Conservation (phyloP, 92 coral and sea anemone genomes). For the Pocillopora grandis region DNA sequence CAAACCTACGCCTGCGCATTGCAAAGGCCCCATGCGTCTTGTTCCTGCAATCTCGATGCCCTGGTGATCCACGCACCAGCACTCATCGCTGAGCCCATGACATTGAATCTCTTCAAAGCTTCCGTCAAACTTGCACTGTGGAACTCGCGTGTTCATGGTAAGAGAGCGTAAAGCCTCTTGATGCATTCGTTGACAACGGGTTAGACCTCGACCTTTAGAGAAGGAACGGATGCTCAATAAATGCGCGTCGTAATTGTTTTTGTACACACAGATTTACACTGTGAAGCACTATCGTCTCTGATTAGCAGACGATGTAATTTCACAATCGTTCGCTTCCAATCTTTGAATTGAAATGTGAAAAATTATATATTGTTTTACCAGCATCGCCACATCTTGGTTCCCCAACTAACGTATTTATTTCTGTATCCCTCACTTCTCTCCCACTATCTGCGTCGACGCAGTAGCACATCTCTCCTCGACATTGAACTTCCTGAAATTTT, state of each 20-base stretch:
- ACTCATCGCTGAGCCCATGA: constrained; percentile 60
- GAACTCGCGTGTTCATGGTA: constrained; percentile 40
- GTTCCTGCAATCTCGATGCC: constrained; percentile 74
- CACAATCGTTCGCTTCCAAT: no score
- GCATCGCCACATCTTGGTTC: constrained; percentile 63
- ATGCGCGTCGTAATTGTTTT: background rate
- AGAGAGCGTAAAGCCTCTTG: constrained; percentile 54
- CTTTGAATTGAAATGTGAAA: no score
- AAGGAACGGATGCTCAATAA: background rate
- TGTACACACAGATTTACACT: no score
- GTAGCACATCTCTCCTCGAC: constrained; percentile 61
- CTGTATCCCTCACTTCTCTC: constrained; percentile 48
- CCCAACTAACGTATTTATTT: constrained; percentile 48
- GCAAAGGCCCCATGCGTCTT: constrained; percentile 51
- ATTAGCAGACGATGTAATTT: no score
- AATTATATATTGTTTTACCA: constrained; percentile 36
- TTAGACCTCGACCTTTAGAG: constrained; percentile 49
- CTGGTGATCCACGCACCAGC: constrained; percentile 80
- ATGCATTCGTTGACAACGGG: constrained; percentile 76
- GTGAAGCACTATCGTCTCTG: no score
- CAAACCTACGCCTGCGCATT: constrained; percentile 62
- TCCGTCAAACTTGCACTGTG: constrained; percentile 73
- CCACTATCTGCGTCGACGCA: constrained; percentile 77
- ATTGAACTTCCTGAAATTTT: constrained; percentile 61
- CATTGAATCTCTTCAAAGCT: constrained; percentile 75